Base-by-base conservation (phyloP, 2,888 invertebrate species). In the Apamea crenata region DNA sequence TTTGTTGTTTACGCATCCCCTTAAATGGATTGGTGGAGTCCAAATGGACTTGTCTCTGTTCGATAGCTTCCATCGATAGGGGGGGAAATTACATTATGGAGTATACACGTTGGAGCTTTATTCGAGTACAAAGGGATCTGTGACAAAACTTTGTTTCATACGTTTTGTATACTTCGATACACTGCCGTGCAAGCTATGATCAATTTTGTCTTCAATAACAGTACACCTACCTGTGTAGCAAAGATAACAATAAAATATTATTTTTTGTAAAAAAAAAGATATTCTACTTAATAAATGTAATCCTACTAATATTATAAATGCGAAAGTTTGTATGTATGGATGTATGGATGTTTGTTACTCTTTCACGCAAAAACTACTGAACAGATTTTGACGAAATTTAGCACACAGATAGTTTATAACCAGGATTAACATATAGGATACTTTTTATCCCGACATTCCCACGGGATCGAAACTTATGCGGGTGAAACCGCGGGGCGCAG, bases 1-100 rank as follows among this genome's bases (percentile, higher is more conserved):
- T 80, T 71, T 75, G 16, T 80, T 81, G 74, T 83, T 77, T 78
- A 78, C 63, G 53, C 29, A 67, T 70, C 50, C 18, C 78, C 53
- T 78, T 78, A 87, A 85, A 82, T 63, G 81, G 76, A 78, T 82
- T 78, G 56, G 59, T 36, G 40, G 68, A 79, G 74, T 74, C 77
- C 68, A 81, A 87, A 85, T 85, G 47, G 80, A 82, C 69, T 84
- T 85, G 77, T 67, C 70, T 87, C 73, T 70, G 74, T 82, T 77
- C 56, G 44, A 72, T 77, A 80, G 78, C 78, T 77, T 63, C 40
- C 68, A 71, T 74, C 61, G 80, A 84, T 84, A 73, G 82, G 74
- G 77, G 78, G 61, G 25, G 59, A 89, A 90, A 94, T 93, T 93
- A 90, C 90, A 80, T 88, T 83, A 85, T 50, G 40, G 68, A 68